Conservation (phyloP, 2,888 invertebrate genomes). For the Osmoderma eremita region DNA sequence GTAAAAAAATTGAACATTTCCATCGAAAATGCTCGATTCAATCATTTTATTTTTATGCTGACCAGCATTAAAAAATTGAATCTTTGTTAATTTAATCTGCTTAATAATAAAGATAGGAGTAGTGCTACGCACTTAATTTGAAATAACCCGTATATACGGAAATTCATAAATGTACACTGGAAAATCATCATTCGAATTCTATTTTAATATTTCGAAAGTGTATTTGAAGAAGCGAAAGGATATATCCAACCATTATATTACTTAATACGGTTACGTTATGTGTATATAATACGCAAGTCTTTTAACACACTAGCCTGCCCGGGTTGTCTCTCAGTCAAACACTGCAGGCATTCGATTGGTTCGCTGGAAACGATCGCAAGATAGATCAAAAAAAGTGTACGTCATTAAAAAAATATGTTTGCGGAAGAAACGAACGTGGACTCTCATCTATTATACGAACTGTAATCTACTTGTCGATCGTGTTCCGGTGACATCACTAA, state of each 20-base stretch:
- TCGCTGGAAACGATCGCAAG: conserved; percentile 41
- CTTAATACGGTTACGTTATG: not conserved
- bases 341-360: conserved; percentile 58
- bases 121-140: too few relatives aligned
- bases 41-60: too few relatives aligned
- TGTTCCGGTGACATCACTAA: conserved; percentile 43
- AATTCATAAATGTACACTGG: too few relatives aligned
- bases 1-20: too few relatives aligned
- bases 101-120: too few relatives aligned
- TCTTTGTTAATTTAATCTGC: too few relatives aligned
- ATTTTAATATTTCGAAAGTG: not conserved
- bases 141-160: too few relatives aligned
- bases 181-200: not conserved
- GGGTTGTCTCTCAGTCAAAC: conserved; percentile 65
- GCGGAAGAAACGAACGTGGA: not conserved
- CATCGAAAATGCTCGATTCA: too few relatives aligned
- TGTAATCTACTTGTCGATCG: conserved; percentile 24
- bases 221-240: not conserved
- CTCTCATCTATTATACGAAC: not conserved
- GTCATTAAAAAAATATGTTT: conserved; percentile 14
- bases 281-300: conserved; percentile 37
- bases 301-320: conserved; percentile 63
- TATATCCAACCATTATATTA: not conserved
- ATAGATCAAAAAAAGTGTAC: conserved; percentile 18
- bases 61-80: too few relatives aligned